Base-by-base conservation (phyloP, 2,797 vertebrate genomes). In the Percopsis omiscomaycus region DNA sequence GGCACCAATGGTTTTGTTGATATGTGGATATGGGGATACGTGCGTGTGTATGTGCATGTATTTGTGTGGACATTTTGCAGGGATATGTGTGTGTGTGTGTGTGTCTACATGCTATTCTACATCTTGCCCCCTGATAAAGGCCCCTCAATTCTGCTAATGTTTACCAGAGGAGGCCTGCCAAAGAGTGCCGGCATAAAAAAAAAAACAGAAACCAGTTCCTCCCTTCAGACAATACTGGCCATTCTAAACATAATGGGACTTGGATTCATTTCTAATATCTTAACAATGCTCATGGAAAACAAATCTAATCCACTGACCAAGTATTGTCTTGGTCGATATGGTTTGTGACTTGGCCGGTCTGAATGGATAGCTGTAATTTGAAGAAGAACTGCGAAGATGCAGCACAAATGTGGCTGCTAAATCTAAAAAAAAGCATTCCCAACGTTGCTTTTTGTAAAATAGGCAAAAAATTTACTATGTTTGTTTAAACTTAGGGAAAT, bases 121-220 rank as follows among this genome's bases (percentile, higher is more conserved):
- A 60, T 66, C 72, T 64, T 45, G 15, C 71, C 77, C 81, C 86
- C 88, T 86, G 65, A 83, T 61, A 10, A 3, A 69, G 85, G 88
- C 90, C 91, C 71, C 89, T 78, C 22, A 27, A 44, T 71, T 77
- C 86, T 78, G 75, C 73, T 89, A 82, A 87, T 90, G 83, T 86
- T 89, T 89, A 90, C 85, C 88, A 91, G 87, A 88, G 79, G 75
- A 52, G 61, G 61, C 66, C 83, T 83, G 84, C 83, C 85, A 83
- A 75, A 66, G 58, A 70, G 63, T 55, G 70, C 29, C n/a, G 66
- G 70, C 71, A 73, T 71, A 82, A 85, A 78, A 74, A 53, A 53
- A 71, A 22, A 22, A 52, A 52, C 16, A 52, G 50, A 52, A 50
- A n/a, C 50, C 70, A 62, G 66, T 62, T 62, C 59, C 62, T 60